These are phyloP conservation scores for Triplophysa tibetana DNA, from an alignment of 2,113 vertebrate species.

Conservation along the genomic window DNA sequence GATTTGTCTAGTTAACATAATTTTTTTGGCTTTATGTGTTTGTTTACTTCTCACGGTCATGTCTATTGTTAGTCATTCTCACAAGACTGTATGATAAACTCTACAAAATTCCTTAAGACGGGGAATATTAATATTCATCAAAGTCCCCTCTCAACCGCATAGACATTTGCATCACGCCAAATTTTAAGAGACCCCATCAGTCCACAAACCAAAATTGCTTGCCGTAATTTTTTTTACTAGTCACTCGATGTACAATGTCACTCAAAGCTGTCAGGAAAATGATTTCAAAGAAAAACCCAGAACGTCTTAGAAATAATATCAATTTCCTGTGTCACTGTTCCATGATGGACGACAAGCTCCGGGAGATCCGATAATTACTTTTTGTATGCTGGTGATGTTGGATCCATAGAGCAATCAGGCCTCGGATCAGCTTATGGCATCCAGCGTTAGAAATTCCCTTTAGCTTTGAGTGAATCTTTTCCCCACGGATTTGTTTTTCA, in stretches of 20 bases:
- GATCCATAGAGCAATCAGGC: background rate
- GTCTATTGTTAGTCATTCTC: background rate
- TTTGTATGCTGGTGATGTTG: background rate
- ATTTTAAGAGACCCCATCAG: background rate
- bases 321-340: background rate
- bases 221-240: background rate
- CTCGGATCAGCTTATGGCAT: slow-evolving; percentile 12
- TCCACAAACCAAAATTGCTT: background rate
- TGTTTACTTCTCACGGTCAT: background rate
- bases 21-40: background rate
- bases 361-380: background rate
- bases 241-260: background rate
- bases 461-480: too few species aligned
- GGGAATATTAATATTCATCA: background rate
- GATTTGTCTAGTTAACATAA: background rate
- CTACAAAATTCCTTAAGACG: too few species aligned
- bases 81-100: background rate
- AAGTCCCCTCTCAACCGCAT: background rate
- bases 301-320: background rate
- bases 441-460: too few species aligned
- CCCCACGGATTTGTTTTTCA: too few species aligned
- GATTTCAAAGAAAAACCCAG: background rate
- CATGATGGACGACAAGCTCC: slow-evolving; percentile 4
- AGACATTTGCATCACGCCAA: background rate
- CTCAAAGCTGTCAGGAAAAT: background rate